These are phyloP conservation scores for Rhinoptilus africanus DNA, from an alignment of 2,113 vertebrate genomes.

Conservation along the genomic window DNA sequence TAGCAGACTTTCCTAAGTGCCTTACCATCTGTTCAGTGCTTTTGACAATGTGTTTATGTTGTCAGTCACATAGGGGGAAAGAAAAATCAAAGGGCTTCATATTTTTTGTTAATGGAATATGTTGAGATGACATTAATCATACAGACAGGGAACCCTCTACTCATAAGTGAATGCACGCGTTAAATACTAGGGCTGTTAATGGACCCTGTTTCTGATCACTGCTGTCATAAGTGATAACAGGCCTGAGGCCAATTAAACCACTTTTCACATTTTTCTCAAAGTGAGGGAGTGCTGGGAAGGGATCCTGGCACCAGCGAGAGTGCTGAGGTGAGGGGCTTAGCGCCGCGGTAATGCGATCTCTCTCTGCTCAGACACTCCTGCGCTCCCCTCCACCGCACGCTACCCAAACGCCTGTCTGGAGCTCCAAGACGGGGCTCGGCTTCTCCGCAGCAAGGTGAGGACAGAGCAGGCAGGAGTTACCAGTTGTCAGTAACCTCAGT, in stretches of 20 bases:
- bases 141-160: background rate
- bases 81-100: background rate
- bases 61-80: background rate
- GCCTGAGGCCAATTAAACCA: background rate
- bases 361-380: background rate
- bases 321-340: background rate
- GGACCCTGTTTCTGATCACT: conserved; percentile 18
- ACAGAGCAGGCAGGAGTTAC: background rate
- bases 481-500: background rate
- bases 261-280: conserved; percentile 31
- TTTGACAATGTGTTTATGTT: conserved; percentile 35
- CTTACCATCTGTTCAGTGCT: conserved; percentile 25
- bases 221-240: conserved; percentile 20
- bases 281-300: background rate
- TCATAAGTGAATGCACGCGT: background rate
- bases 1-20: conserved; percentile 17
- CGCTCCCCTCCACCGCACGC: fast-evolving
- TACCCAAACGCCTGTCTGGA: background rate
- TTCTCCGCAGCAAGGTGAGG: background rate
- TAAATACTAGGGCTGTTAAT: conserved; percentile 4
- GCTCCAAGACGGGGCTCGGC: background rate
- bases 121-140: conserved; percentile 38
- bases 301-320: background rate
- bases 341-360: fast-evolving
- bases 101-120: conserved; percentile 35